These are phyloP conservation scores for Colletes gigas DNA, from an alignment of 1,140 invertebrate genomes.

Conservation along the genomic window DNA sequence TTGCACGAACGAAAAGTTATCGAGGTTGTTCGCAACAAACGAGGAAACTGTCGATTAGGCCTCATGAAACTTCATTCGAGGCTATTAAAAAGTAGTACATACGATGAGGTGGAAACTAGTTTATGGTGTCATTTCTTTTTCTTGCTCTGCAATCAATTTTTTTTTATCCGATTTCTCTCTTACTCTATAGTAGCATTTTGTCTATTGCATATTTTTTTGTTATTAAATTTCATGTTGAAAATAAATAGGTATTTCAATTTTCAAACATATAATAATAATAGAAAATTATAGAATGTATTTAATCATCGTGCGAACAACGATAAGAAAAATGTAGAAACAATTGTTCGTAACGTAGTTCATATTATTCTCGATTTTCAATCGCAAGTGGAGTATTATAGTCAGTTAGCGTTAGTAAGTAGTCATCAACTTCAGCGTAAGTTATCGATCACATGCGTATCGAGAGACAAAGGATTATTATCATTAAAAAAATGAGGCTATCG, in stretches of 20 bases:
- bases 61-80: slow-evolving; percentile 57
- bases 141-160: neutral
- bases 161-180: neutral
- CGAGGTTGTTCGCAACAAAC: slow-evolving; percentile 47
- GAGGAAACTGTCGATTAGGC: slow-evolving; percentile 58
- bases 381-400: neutral
- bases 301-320: neutral
- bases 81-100: slow-evolving; percentile 60
- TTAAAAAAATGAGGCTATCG: slow-evolving; percentile 43
- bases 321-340: neutral
- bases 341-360: neutral
- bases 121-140: slow-evolving; percentile 23
- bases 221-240: neutral
- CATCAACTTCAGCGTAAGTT: neutral
- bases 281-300: neutral
- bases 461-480: slow-evolving; percentile 63
- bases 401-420: neutral
- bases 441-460: slow-evolving; percentile 22
- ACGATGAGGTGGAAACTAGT: slow-evolving; percentile 30
- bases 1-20: slow-evolving; percentile 50
- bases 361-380: neutral
- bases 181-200: neutral
- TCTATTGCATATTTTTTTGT: neutral
- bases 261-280: neutral
- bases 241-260: neutral